phyloP scores from a whole-genome alignment of 92 coral and sea anemone species.

The Parazoanthus darwini region DNA sequence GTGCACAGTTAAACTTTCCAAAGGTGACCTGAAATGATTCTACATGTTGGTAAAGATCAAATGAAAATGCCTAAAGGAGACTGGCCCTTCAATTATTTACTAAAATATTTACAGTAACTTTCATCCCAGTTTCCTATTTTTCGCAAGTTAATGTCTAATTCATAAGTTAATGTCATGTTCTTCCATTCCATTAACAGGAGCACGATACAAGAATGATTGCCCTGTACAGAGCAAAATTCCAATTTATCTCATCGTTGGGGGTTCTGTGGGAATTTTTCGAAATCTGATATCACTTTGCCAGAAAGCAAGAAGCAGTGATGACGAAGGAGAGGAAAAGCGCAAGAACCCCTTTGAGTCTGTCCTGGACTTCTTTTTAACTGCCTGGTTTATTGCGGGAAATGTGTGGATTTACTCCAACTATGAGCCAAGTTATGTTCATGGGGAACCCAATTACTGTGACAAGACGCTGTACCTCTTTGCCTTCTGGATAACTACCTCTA shows the following conservation, averaged over 20 bases:
- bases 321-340: slow-evolving; percentile 53
- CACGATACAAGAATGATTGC: slow-evolving; percentile 87
- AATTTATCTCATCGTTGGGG: slow-evolving; percentile 92
- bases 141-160: not conserved
- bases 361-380: slow-evolving; percentile 83
- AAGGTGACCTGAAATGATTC: too few species aligned
- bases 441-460: slow-evolving; percentile 56
- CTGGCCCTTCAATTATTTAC: too few species aligned
- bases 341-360: slow-evolving; percentile 65
- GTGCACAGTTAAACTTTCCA: too few species aligned
- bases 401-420: slow-evolving; percentile 91
- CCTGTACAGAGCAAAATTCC: slow-evolving; percentile 81
- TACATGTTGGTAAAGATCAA: too few species aligned
- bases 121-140: not conserved
- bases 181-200: slow-evolving; percentile 57
- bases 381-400: slow-evolving; percentile 97
- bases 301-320: slow-evolving; percentile 53
- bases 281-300: slow-evolving; percentile 77
- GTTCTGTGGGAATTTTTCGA: slow-evolving; percentile 85
- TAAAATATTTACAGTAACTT: not conserved
- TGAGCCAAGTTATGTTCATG: slow-evolving; percentile 35
- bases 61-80: too few species aligned
- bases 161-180: not conserved
- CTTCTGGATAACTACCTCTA: slow-evolving; percentile 89
- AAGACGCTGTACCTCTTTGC: slow-evolving; percentile 93